Base-by-base conservation (phyloP, 2,113 vertebrate species). In the Sarotherodon lohbergeri region DNA sequence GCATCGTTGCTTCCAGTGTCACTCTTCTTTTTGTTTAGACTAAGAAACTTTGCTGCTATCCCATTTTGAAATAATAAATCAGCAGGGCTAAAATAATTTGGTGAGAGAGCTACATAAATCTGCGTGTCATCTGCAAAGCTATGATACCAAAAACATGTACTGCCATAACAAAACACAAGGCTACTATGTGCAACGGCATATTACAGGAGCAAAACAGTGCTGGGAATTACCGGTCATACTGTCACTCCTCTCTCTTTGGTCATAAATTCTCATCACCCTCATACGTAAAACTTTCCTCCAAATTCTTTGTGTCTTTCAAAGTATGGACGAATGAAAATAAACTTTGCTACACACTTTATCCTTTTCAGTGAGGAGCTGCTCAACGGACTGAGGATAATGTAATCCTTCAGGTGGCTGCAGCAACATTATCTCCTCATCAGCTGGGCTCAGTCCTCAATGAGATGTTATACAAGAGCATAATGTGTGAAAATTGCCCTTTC, bases 401-500 rank as follows among this genome's bases (percentile, higher is more conserved):
- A 56, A 80, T 63, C 14, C 46, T 29, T 87, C 59, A 85, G 5
- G 1, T 82, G 48, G 50, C 50, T 59, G 78, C 66, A 84, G 56
- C 82, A 84, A 68, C 66, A 86, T 83, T 82, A 81, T 82, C 24
- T 39, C 17, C 54, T 81, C 80, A 86, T 90, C 63, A 87, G 27
- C 84, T 48, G 7, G 57, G 7, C 50, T 59, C 9, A 82, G 36
- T n/a, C 27, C 55, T 84, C 50, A 76, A 50, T 73, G 32, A 85
- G 63, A 56, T 84, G 55, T 85, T 84, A 39, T 36, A 88, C 84
- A 91, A 63, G 76, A 54, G n/a, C 41, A 80, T n/a, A 81, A 82
- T 84, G 48, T 79, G 11, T 41, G 22, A 52, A 83, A 83, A 87
- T 80, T 16, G 88, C 54, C 86, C 78, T 80, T 83, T 89, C 87